Base-by-base conservation (phyloP, 2,888 invertebrate genomes). In the Rotaria socialis region DNA sequence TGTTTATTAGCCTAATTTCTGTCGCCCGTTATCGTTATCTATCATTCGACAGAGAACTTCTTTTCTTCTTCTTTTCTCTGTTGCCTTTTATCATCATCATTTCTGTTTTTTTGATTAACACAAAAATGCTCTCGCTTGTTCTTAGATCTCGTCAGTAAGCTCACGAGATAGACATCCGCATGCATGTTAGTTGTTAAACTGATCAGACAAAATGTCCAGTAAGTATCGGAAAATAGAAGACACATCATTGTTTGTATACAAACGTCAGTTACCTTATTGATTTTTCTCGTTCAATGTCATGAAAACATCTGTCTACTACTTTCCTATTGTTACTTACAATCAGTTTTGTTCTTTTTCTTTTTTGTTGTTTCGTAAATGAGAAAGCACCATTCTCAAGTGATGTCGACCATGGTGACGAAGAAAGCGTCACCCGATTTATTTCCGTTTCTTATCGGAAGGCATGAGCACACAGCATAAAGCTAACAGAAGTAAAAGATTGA, bases 361-460 rank as follows among this genome's bases (percentile, higher is more conserved):
- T 67, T 5, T 67, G 35, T 14, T 67, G 6, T 67, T 67, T 67
- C 35, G 4, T 67, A 41, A 67, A 67, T 27, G 67, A 67, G 16
- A 27, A 67, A 5, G 16, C 67, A 67, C 35, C 5, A 41, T 11
- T 60, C 58, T 60, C 8, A 60, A 60, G 10, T 60, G 27, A 27
- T 67, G 67, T 35, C 56, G 56, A 56, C 56, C 24, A 56, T 56
- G 8, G 24, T 56, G 56, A 24, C 67, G 67, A 35, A 35, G 35
- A 35, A 16, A 35, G 11, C 35, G 67, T 35, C 67, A 41, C 14
- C 67, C 67, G 19, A 67, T 67, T 67, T 35, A 67, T 67, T 67
- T 67, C 67, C 67, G 67, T 67, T 67, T 67, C 67, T 67, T 67
- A 67, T 67, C 35, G 67, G 67, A 67, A 67, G 35, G 67, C 67